Conservation (phyloP, 2,888 invertebrate genomes). For the Zaprionus lineosus region DNA sequence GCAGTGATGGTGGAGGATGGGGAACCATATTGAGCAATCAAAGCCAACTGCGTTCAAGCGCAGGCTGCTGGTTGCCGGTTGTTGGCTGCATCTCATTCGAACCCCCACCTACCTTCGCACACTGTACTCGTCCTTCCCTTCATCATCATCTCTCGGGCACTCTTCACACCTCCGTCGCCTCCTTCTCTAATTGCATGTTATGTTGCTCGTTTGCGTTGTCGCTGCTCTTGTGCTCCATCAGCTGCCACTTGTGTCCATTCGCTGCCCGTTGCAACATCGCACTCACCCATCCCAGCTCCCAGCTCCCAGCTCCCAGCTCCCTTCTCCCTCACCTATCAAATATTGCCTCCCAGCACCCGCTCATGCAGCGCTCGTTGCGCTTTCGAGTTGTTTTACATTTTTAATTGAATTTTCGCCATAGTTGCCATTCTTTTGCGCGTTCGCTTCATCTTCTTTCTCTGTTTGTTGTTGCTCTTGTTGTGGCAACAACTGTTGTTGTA, state of each 20-base stretch:
- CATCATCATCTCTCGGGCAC: neutral
- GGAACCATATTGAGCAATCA: conserved; percentile 70
- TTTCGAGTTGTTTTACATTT: conserved; percentile 77
- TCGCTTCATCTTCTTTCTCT: conserved; percentile 3
- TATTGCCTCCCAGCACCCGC: neutral
- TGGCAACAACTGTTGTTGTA: conserved; percentile 6
- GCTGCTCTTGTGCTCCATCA: conserved; percentile 58
- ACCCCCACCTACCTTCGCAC: too few species aligned
- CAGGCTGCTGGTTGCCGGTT: conserved; percentile 18
- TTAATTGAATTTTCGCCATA: conserved; percentile 76
- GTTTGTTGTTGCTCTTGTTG: conserved; percentile 19
- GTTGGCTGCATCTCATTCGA: conserved; percentile 15
- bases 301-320: neutral
- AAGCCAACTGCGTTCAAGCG: conserved; percentile 69
- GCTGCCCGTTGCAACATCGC: neutral
- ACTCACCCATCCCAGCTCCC: neutral
- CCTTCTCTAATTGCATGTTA: conserved; percentile 69
- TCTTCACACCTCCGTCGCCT: conserved; percentile 10
- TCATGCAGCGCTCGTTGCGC: conserved; percentile 36
- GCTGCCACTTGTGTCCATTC: conserved; percentile 36
- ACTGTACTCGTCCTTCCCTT: neutral
- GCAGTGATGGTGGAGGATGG: neutral
- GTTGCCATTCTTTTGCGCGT: conserved; percentile 64
- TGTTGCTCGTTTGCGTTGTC: conserved; percentile 72
- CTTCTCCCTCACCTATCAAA: neutral